Evolutionary conservation across 2,888 invertebrate species (phyloP).

Genomic region (Metallyticus violacea): DNA sequence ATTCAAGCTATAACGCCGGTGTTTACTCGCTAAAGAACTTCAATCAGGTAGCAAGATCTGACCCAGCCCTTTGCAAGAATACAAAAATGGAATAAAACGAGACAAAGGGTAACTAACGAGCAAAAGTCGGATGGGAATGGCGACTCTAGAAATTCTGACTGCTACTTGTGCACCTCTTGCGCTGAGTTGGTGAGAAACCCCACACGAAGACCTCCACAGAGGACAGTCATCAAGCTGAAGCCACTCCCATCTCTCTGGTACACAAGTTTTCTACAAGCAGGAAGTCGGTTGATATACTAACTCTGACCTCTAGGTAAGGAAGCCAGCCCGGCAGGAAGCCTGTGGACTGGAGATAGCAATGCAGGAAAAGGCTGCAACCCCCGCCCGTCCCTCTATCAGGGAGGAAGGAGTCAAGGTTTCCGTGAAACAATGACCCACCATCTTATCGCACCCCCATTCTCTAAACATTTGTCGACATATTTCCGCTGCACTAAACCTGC

Average conservation of each 20-base stretch:
- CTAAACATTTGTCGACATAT: not conserved
- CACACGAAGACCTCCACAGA: not conserved
- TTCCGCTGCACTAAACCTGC: not conserved
- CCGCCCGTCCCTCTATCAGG: not conserved
- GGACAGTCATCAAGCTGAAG: not conserved
- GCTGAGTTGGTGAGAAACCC: not conserved
- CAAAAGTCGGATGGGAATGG: too few species aligned
- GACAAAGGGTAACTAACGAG: too few species aligned
- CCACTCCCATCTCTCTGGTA: too few species aligned
- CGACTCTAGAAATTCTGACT: too few species aligned
- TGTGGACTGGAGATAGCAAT: conserved; percentile 5
- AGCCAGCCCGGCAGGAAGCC: not conserved
- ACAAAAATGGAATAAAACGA: too few species aligned
- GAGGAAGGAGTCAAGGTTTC: conserved; percentile 12
- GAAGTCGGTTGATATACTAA: not conserved
- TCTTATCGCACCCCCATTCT: conserved; percentile 4
- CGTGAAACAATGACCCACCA: conserved; percentile 14
- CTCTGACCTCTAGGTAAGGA: not conserved
- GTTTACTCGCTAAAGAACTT: too few species aligned
- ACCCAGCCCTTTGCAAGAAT: too few species aligned
- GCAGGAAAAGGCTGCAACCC: conserved; percentile 8
- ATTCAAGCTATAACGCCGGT: too few species aligned
- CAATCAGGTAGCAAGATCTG: too few species aligned
- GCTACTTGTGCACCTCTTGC: not conserved
- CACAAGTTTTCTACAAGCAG: not conserved